Evolutionary conservation across 2,797 vertebrate genomes (phyloP), one percentile per base, ranked within the genome.

Genomic region (Lophotriccus pileatus): DNA sequence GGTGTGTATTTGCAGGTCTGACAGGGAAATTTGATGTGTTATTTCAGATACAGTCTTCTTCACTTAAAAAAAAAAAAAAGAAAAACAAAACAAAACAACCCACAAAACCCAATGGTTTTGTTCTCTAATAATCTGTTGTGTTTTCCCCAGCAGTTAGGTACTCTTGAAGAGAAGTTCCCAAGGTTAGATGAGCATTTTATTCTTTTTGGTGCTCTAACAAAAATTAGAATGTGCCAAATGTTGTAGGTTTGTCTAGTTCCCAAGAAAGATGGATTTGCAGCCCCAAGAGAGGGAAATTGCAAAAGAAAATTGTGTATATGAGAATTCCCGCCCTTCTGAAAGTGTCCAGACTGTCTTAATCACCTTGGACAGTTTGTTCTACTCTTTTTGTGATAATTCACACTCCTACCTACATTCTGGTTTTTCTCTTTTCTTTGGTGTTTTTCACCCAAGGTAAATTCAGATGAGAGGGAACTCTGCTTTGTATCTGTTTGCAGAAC

Each of bases 321-420:
- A 68, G n/a, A 62, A 66, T 76, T 77, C 91, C 30, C 90, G 68
- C 36, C 52, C 93, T 93, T 84, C 70, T 95, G 77, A 59, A 90
- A 85, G 32, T 5, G 3, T 63, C 73, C 79, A 92, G 55, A 76
- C 81, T 86, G 46, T 88, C 49, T 91, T 94, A 67, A 95, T 93
- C 91, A 92, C 89, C 87, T 88, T 67, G 85, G 60, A 92, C 82
- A 46, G 39, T 93, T 85, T 93, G 79, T 96, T 95, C 83, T 8
- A 23, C 12, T 70, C 23, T 49, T 86, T 59, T 87, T 56, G 32
- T 72, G 56, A 32, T 87, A 80, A 69, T 87, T 92, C 62, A 70
- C 67, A 75, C 92, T 95, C 92, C 81, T 93, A 59, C 80, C 50
- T 87, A 32, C 43, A 67, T 32, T 95, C 80, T 95, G 64, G 0